Percentiles rank a stretch among this genome's conserved stretches.
Evolutionary conservation across 1,140 invertebrate species (phyloP).

Genomic region (Diuraphis noxia): DNA sequence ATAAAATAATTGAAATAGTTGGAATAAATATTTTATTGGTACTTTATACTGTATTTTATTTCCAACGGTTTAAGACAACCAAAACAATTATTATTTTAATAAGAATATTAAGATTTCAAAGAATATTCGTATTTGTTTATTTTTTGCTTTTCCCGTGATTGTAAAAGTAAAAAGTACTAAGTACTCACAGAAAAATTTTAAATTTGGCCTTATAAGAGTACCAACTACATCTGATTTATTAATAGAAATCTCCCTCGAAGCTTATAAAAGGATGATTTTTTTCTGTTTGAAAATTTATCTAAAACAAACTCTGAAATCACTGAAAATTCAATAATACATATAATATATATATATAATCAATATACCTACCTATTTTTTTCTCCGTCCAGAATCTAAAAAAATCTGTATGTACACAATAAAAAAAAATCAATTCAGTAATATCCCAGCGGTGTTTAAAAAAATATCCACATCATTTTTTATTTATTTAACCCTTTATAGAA

Average conservation of each 20-base stretch:
- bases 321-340: too few species aligned
- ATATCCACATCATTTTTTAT: too few species aligned
- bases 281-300: not conserved
- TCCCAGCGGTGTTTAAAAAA: too few species aligned
- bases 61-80: not conserved
- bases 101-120: not conserved
- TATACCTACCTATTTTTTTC: too few species aligned
- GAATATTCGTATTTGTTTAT: not conserved
- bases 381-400: too few species aligned
- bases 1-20: not conserved
- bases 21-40: not conserved
- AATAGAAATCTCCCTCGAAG: too few species aligned
- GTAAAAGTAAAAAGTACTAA: not conserved
- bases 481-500: too few species aligned
- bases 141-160: too few species aligned
- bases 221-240: not conserved
- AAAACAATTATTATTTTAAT: not conserved
- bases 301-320: not conserved
- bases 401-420: too few species aligned
- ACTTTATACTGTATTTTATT: not conserved
- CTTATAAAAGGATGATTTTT: not conserved
- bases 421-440: too few species aligned
- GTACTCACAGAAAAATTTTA: too few species aligned
- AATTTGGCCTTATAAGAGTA: not conserved
- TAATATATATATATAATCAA: too few species aligned